phyloP scores from a whole-genome alignment of 2,888 invertebrate species.

The Erpobdella octoculata region DNA sequence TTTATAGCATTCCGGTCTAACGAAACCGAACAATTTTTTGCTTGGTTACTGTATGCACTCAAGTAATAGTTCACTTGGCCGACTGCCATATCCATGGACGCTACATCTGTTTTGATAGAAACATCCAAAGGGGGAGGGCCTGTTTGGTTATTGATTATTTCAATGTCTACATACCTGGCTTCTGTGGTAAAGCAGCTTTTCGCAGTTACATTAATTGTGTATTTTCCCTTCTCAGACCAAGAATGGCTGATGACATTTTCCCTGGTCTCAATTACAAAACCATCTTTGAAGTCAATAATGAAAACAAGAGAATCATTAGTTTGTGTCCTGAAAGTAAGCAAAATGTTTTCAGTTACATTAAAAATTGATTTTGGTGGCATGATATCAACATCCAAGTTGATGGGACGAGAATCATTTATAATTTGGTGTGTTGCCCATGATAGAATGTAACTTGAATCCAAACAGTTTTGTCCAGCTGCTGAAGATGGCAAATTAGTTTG shows the following conservation, averaged over 20 bases:
- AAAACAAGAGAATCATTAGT: conserved; percentile 39
- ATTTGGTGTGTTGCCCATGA: conserved; percentile 26
- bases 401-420: not conserved
- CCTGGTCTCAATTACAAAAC: conserved; percentile 31
- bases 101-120: conserved; percentile 24
- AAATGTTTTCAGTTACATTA: conserved; percentile 44
- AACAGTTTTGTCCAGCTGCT: too few species aligned
- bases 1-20: conserved; percentile 37
- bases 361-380: conserved; percentile 31
- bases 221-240: conserved; percentile 41
- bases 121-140: conserved; percentile 33
- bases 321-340: conserved; percentile 38
- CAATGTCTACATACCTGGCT: conserved; percentile 16
- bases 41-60: conserved; percentile 26
- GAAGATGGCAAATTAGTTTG: too few species aligned
- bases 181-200: conserved; percentile 15
- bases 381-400: conserved; percentile 26
- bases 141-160: conserved; percentile 32
- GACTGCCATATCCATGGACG: not conserved
- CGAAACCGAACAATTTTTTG: conserved; percentile 26
- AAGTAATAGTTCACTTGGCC: conserved; percentile 22
- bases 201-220: conserved; percentile 38
- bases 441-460: not conserved
- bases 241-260: conserved; percentile 38
- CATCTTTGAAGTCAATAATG: conserved; percentile 44